Percentiles rank a stretch among this genome's conserved stretches.
phyloP scores from a whole-genome alignment of 2,888 invertebrate genomes.

The Chymomyza amoena region DNA sequence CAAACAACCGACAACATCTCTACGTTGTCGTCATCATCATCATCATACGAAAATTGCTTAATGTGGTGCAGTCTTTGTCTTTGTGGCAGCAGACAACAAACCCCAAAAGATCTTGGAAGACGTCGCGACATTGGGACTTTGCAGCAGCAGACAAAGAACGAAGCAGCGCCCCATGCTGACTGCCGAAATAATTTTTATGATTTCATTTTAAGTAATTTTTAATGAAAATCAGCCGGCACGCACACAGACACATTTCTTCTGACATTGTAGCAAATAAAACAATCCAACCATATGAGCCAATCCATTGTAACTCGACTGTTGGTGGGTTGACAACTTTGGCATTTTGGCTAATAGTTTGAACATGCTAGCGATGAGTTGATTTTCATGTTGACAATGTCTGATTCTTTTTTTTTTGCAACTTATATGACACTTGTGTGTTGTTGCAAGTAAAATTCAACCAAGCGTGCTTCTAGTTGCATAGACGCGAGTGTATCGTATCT shows the following conservation, averaged over 20 bases:
- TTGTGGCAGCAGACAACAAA: slow-evolving; percentile 38
- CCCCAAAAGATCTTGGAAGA: slow-evolving; percentile 12
- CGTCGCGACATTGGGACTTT: not conserved
- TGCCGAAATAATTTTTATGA: slow-evolving; percentile 62
- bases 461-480: slow-evolving; percentile 47
- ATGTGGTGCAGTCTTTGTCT: slow-evolving; percentile 61
- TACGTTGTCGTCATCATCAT: not conserved
- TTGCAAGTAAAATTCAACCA: slow-evolving; percentile 38
- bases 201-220: slow-evolving; percentile 76
- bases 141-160: slow-evolving; percentile 2
- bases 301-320: not conserved
- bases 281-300: not conserved
- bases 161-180: slow-evolving; percentile 44
- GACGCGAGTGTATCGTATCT: slow-evolving; percentile 5
- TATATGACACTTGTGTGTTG: slow-evolving; percentile 3
- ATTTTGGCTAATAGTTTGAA: slow-evolving; percentile 68
- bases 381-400: slow-evolving; percentile 49
- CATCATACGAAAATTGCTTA: slow-evolving; percentile 51
- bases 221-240: slow-evolving; percentile 69
- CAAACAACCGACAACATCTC: slow-evolving; percentile 21
- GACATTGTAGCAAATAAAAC: slow-evolving; percentile 22
- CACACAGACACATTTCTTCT: slow-evolving; percentile 6
- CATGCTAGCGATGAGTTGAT: slow-evolving; percentile 61
- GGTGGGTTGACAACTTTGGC: slow-evolving; percentile 51
- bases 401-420: not conserved